Percentiles rank a stretch among this genome's conserved stretches.
These are phyloP conservation scores for Drosophila yooni DNA, from an alignment of 2,888 invertebrate genomes.

Conservation along the genomic window DNA sequence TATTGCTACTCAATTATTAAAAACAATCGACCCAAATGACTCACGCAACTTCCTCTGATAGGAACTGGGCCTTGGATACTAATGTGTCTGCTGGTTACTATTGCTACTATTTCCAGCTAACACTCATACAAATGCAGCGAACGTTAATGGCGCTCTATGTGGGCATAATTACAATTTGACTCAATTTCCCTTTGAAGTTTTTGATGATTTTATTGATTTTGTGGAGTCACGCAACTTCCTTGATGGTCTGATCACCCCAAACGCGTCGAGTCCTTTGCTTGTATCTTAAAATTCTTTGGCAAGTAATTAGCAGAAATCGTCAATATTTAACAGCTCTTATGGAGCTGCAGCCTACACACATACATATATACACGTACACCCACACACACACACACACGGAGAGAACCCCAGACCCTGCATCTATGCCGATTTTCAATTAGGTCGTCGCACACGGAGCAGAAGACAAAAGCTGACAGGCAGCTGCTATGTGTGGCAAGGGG, in stretches of 20 bases:
- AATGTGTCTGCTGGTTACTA: conserved; percentile 29
- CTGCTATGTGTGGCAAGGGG: neutral
- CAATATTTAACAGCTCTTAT: conserved; percentile 65
- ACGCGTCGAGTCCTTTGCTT: conserved; percentile 4
- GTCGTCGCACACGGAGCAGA: conserved; percentile 25
- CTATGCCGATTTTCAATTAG: conserved; percentile 69
- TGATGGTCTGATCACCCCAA: conserved; percentile 19
- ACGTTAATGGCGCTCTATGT: conserved; percentile 58
- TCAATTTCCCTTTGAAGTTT: conserved; percentile 76
- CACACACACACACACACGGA: neutral
- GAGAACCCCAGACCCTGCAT: neutral
- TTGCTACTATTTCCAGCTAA: conserved; percentile 22
- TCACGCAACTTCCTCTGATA: conserved; percentile 31
- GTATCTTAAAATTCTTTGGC: conserved; percentile 25
- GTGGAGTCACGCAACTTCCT: conserved; percentile 76
- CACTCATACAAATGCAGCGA: conserved; percentile 24
- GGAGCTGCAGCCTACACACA: conserved; percentile 16
- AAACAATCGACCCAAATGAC: conserved; percentile 43
- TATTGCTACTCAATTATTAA: conserved; percentile 65
- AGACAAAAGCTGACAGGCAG: conserved; percentile 19
- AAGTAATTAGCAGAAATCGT: conserved; percentile 63
- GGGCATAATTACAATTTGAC: conserved; percentile 75
- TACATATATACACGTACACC: neutral
- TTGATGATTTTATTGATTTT: conserved; percentile 80
- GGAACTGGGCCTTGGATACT: conserved; percentile 18